These are phyloP conservation scores for Andinoacara biseriatus DNA, from an alignment of 2,113 vertebrate genomes.

Conservation along the genomic window DNA sequence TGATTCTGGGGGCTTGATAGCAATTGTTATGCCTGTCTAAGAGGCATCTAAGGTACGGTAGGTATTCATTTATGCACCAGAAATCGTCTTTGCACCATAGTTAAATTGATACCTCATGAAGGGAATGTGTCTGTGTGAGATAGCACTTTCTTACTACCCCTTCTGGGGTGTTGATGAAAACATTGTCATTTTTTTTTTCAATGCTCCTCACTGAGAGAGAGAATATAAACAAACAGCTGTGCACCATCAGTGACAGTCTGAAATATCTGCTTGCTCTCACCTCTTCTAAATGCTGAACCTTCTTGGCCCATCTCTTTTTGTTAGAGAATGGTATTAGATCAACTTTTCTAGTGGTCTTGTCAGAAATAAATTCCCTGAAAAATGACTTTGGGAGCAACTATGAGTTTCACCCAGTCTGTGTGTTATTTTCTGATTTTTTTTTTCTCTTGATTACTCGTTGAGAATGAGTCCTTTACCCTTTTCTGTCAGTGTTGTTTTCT, in stretches of 20 bases:
- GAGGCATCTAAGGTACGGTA: slow-evolving; percentile 2
- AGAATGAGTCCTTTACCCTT: neutral
- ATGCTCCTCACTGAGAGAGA: neutral
- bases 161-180: neutral
- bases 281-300: slow-evolving; percentile 5
- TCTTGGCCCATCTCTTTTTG: slow-evolving; percentile 10
- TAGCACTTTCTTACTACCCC: neutral
- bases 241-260: slow-evolving; percentile 20
- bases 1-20: slow-evolving; percentile 14
- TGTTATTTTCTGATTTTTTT: slow-evolving; percentile 16
- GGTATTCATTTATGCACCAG: neutral
- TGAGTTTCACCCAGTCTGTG: slow-evolving; percentile 23
- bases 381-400: slow-evolving; percentile 44
- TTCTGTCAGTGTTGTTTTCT: slow-evolving; percentile 8
- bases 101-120: neutral
- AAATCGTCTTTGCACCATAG: slow-evolving; percentile 1
- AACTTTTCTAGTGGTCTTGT: slow-evolving; percentile 26
- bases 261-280: slow-evolving; percentile 16
- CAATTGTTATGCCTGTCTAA: slow-evolving; percentile 14
- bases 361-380: slow-evolving; percentile 12
- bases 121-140: slow-evolving; percentile 4
- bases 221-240: slow-evolving; percentile 18
- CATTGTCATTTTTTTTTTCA: neutral
- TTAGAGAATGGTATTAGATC: slow-evolving; percentile 25
- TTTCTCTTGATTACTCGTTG: neutral